phyloP scores from a whole-genome alignment of 2,888 invertebrate genomes.

The Ichneumoninae sp. region DNA sequence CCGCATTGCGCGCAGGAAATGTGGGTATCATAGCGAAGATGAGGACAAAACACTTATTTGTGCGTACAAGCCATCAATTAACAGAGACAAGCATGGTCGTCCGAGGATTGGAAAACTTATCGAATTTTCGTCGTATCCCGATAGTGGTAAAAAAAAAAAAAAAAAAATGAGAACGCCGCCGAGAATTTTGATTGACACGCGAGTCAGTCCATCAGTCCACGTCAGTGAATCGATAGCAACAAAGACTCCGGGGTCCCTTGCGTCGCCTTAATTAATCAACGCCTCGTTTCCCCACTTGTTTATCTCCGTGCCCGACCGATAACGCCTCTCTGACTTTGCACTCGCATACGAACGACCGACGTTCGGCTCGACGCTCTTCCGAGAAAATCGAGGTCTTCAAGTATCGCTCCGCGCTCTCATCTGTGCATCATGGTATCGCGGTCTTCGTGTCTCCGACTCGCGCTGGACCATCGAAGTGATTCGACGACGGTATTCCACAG shows the following conservation, averaged over 20 bases:
- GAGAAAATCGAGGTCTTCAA: slow-evolving; percentile 1
- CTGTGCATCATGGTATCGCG: not conserved
- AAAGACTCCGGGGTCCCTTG: slow-evolving; percentile 22
- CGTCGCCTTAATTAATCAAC: slow-evolving; percentile 32
- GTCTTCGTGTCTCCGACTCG: not conserved
- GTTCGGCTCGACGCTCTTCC: slow-evolving; percentile 18
- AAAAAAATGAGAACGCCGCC: not conserved
- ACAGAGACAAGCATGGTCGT: not conserved
- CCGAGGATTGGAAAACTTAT: not conserved
- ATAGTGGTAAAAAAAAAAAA: not conserved
- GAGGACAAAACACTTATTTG: not conserved
- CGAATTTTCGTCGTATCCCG: not conserved
- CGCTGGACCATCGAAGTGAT: not conserved
- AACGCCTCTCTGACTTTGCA: slow-evolving; percentile 58
- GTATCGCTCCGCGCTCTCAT: not conserved
- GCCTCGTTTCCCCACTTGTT: slow-evolving; percentile 27
- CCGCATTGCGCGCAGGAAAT: too few species aligned
- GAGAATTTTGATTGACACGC: slow-evolving; percentile 12
- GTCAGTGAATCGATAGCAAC: slow-evolving; percentile 4
- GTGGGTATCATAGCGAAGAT: not conserved
- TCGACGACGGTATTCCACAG: slow-evolving; percentile 35
- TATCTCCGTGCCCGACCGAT: slow-evolving; percentile 50
- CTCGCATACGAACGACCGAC: slow-evolving; percentile 50
- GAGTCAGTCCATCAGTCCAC: not conserved
- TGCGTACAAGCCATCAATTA: not conserved